These are phyloP conservation scores for Anguilla japonica DNA, from an alignment of 2,113 vertebrate genomes.

Conservation along the genomic window DNA sequence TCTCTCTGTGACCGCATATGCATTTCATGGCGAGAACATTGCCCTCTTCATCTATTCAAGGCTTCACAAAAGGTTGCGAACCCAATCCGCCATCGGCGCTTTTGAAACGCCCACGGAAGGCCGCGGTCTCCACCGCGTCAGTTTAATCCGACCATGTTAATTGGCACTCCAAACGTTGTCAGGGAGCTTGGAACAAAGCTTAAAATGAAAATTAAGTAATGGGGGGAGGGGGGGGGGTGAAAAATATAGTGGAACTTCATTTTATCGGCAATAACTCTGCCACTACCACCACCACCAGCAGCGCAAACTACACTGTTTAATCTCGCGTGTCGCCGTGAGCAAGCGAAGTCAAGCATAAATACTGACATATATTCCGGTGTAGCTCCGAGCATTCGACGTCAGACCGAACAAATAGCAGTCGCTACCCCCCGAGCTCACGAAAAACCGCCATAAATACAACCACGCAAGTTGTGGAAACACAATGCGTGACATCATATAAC, in stretches of 20 bases:
- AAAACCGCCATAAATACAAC: not conserved
- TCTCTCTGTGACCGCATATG: not conserved
- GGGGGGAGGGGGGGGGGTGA: too few relatives aligned
- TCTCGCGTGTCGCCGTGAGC: not conserved
- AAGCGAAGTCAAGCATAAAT: not conserved
- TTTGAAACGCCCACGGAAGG: not conserved
- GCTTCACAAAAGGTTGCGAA: not conserved
- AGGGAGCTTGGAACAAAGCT: not conserved
- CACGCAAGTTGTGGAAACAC: not conserved
- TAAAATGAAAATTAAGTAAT: too few relatives aligned
- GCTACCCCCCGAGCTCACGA: not conserved
- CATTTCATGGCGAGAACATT: not conserved
- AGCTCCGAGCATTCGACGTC: not conserved
- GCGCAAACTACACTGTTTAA: not conserved
- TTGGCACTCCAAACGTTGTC: not conserved
- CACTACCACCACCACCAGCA: too few relatives aligned
- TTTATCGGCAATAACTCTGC: not conserved
- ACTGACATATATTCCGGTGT: not conserved
- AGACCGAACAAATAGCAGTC: not conserved
- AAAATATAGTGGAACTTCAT: not conserved
- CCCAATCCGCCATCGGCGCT: not conserved
- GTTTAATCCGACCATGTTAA: not conserved
- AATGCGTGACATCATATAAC: not conserved
- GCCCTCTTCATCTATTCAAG: not conserved
- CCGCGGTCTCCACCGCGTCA: not conserved